Conservation (phyloP, 2,797 vertebrate species). For the Melanotaenia nigrans region DNA sequence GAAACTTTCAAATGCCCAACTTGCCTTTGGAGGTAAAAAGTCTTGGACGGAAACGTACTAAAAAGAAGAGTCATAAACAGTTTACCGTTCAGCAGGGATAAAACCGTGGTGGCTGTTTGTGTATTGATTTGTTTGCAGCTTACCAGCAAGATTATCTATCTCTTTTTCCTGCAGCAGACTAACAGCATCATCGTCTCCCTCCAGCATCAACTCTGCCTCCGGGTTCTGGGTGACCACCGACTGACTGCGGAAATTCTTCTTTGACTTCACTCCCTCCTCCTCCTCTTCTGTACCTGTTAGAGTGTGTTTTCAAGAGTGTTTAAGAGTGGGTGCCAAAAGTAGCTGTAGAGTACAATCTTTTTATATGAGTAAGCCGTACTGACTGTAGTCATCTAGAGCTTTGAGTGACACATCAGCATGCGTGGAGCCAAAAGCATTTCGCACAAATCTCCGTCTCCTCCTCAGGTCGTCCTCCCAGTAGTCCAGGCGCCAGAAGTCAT, state of each 20-base stretch:
- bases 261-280: conserved; percentile 91
- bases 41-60: conserved; percentile 90
- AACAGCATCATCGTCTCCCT: conserved; percentile 96
- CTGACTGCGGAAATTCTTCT: conserved; percentile 94
- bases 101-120: not conserved
- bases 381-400: conserved; percentile 93
- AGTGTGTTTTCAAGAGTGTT: not conserved
- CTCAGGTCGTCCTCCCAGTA: conserved; percentile 99
- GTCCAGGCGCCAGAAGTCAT: conserved; percentile 99
- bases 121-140: conserved; percentile 20
- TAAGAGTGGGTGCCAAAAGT: not conserved
- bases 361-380: conserved; percentile 61
- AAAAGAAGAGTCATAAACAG: conserved; percentile 73
- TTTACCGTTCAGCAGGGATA: conserved; percentile 29
- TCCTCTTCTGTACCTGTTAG: conserved; percentile 87
- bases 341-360: not conserved
- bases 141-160: conserved; percentile 98
- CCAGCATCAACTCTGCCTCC: conserved; percentile 96
- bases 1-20: conserved; percentile 76
- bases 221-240: conserved; percentile 94
- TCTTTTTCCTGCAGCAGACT: conserved; percentile 98
- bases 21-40: conserved; percentile 96
- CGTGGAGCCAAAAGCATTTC: conserved; percentile 96
- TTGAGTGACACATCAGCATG: conserved; percentile 92
- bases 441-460: conserved; percentile 94